These are phyloP conservation scores for Eulimnadia texana DNA, from an alignment of 1,140 invertebrate species.

Conservation along the genomic window DNA sequence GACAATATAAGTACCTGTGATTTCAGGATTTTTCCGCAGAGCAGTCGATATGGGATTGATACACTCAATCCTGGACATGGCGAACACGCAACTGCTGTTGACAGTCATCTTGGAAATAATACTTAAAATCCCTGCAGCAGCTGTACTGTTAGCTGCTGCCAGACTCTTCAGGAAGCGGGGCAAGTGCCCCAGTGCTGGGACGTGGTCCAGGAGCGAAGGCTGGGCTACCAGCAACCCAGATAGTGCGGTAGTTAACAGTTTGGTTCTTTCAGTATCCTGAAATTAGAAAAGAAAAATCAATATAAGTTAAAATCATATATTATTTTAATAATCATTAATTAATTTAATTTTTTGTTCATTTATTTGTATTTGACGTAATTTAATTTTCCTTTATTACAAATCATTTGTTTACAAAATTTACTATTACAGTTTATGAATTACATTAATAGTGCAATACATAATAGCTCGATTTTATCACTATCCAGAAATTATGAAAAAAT, in stretches of 20 bases:
- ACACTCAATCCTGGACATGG: constrained; percentile 61
- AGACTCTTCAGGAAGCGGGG: constrained; percentile 73
- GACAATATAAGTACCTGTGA: constrained; percentile 7
- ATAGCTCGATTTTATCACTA: too few species aligned
- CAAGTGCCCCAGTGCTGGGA: constrained; percentile 87
- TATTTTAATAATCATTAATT: neutral
- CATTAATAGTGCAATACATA: too few species aligned
- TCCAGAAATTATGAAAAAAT: too few species aligned
- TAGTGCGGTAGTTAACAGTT: constrained; percentile 9
- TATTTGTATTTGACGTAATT: too few species aligned
- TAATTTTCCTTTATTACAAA: too few species aligned
- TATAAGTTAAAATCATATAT: constrained; percentile 1
- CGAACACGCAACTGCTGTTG: constrained; percentile 54
- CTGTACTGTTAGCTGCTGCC: constrained; percentile 26
- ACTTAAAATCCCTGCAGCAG: constrained; percentile 21
- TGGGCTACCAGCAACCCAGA: constrained; percentile 56
- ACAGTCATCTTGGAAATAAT: constrained; percentile 22
- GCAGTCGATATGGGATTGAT: constrained; percentile 67
- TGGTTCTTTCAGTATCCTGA: constrained; percentile 11
- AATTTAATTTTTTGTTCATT: neutral
- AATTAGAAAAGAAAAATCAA: neutral
- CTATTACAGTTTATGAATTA: too few species aligned
- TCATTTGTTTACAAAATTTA: too few species aligned
- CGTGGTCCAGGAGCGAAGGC: constrained; percentile 70
- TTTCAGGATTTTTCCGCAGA: constrained; percentile 65